Percentiles rank a stretch among this genome's conserved stretches.
phyloP scores from a whole-genome alignment of 1,140 invertebrate species.

The Euura saliciscinereae region DNA sequence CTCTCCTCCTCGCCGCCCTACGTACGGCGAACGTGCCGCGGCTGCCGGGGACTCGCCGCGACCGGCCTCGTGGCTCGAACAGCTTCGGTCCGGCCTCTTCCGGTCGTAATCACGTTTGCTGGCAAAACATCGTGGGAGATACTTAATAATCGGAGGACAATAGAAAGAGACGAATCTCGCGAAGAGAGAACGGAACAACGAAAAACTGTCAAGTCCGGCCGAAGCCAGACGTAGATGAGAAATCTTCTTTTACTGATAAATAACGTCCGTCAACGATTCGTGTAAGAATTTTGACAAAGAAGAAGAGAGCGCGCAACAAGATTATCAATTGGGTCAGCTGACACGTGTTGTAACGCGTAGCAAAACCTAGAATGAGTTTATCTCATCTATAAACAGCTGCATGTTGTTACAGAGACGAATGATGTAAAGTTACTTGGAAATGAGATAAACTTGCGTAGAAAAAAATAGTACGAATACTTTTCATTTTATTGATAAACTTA shows the following conservation, averaged over 20 bases:
- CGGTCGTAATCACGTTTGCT: neutral
- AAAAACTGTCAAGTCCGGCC: neutral
- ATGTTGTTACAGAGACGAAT: neutral
- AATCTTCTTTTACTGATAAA: too few species aligned
- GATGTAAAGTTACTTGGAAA: neutral
- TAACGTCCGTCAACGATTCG: too few species aligned
- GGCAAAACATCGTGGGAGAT: neutral
- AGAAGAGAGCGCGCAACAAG: neutral
- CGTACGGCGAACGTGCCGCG: neutral
- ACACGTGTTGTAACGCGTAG: neutral
- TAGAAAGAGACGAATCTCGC: neutral
- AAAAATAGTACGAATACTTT: neutral
- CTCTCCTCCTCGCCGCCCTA: neutral
- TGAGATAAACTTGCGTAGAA: neutral
- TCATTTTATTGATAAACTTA: neutral
- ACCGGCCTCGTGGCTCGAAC: neutral
- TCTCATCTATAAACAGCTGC: neutral
- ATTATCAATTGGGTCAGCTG: neutral
- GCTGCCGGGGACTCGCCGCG: conserved; percentile 1
- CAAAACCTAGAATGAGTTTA: neutral
- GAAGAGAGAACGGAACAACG: neutral
- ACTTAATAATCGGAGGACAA: neutral
- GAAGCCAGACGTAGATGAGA: neutral
- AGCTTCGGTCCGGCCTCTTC: neutral
- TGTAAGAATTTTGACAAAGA: too few species aligned